These are phyloP conservation scores for Nesometra sesokonis DNA, from an alignment of 35 echinoderm and acorn worm genomes.

Conservation along the genomic window DNA sequence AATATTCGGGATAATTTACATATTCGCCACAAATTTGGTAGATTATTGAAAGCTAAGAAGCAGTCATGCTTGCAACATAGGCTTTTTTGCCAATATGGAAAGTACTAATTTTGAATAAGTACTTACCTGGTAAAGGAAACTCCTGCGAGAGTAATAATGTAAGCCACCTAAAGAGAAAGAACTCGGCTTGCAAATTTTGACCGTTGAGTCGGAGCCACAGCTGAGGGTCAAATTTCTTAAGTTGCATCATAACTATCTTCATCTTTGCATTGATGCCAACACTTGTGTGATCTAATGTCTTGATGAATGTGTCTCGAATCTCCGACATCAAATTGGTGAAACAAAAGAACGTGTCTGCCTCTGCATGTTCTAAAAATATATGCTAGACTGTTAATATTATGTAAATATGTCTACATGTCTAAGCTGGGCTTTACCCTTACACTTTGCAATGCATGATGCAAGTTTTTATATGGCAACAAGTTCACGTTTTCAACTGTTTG, in stretches of 20 bases:
- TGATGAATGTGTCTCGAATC: slow-evolving; percentile 96
- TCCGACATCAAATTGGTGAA: slow-evolving; percentile 97
- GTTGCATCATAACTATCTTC: slow-evolving; percentile 47
- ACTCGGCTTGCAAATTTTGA: slow-evolving; percentile 78
- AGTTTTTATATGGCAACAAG: no score
- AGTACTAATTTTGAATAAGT: no score
- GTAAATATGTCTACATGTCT: no score
- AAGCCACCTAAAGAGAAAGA: slow-evolving; percentile 89
- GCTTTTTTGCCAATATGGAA: not conserved
- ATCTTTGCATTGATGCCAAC: slow-evolving; percentile 91
- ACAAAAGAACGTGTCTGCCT: slow-evolving; percentile 96
- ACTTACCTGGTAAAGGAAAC: slow-evolving; percentile 69
- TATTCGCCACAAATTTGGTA: no score
- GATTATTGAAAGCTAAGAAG: no score
- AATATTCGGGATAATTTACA: no score
- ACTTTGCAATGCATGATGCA: no score
- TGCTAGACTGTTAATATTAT: no score
- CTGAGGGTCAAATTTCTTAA: slow-evolving; percentile 51
- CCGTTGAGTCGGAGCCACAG: slow-evolving; percentile 45
- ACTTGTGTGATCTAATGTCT: slow-evolving; percentile 75
- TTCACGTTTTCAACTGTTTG: no score
- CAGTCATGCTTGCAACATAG: not conserved
- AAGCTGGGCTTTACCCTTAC: no score
- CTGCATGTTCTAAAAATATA: slow-evolving; percentile 60
- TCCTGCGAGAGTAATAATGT: slow-evolving; percentile 85